These are phyloP conservation scores for Pseudobourletiella spinata DNA, from an alignment of 1,140 invertebrate genomes.

Conservation along the genomic window DNA sequence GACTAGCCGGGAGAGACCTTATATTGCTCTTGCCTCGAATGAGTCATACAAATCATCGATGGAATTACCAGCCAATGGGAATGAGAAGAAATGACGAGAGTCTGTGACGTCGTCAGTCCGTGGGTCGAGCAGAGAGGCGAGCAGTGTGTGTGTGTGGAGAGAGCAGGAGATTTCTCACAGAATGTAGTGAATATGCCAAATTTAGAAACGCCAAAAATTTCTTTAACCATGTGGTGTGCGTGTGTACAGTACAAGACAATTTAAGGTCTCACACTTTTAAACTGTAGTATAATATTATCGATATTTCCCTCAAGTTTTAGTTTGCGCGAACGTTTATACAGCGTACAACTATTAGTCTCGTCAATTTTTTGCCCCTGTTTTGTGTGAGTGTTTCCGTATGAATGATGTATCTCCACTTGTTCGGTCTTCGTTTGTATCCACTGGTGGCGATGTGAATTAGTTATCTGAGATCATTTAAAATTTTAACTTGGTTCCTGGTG, in stretches of 20 bases:
- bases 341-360: background rate
- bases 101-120: background rate
- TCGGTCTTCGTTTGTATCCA: no score
- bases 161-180: background rate
- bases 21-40: background rate
- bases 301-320: background rate
- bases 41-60: background rate
- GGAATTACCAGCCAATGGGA: background rate
- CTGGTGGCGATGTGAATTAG: no score
- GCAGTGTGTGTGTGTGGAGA: background rate
- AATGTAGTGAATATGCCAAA: background rate
- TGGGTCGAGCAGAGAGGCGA: background rate
- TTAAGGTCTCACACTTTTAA: background rate
- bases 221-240: background rate
- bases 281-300: background rate
- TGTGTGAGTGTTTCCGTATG: background rate
- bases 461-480: no score
- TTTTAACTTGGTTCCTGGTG: no score
- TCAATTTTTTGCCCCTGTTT: background rate
- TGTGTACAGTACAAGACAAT: background rate
- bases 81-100: background rate
- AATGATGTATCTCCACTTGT: no score
- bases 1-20: background rate
- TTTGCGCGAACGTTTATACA: background rate
- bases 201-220: background rate